phyloP scores from a whole-genome alignment of 2,888 invertebrate genomes.

The Penaeus monodon region DNA sequence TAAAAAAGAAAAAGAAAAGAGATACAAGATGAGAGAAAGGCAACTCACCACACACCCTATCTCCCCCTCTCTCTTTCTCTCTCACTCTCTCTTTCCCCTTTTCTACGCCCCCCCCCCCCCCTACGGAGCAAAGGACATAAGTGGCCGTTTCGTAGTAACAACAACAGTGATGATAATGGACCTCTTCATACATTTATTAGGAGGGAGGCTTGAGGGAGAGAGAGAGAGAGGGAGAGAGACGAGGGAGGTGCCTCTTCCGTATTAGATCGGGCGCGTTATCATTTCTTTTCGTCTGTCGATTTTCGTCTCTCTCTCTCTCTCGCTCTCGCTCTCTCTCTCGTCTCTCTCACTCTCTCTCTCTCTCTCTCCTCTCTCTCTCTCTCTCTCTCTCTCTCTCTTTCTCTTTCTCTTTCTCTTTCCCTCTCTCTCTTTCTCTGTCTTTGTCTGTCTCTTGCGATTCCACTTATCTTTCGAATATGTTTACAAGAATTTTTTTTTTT shows the following conservation, averaged over 20 bases:
- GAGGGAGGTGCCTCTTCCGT: not conserved
- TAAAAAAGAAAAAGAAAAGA: no score
- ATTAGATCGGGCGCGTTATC: not conserved
- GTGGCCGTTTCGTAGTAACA: conserved; percentile 25
- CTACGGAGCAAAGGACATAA: not conserved
- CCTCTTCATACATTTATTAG: not conserved
- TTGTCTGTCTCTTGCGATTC: no score
- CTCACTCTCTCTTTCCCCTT: not conserved
- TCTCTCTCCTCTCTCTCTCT: not conserved
- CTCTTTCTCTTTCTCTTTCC: not conserved
- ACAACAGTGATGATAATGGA: conserved; percentile 30
- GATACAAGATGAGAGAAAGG: no score
- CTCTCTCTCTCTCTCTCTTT: conserved; percentile 7
- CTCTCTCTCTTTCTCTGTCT: no score
- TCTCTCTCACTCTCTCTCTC: not conserved
- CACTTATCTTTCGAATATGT: no score
- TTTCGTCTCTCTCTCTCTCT: not conserved
- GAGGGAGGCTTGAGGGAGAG: not conserved
- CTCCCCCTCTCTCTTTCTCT: not conserved
- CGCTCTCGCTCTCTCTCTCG: not conserved
- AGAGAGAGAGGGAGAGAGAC: conserved; percentile 6
- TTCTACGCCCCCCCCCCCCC: not conserved
- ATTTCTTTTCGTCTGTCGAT: not conserved
- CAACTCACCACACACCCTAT: not conserved
- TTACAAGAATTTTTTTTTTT: no score